These are phyloP conservation scores for Scartelaos histophorus DNA, from an alignment of 2,113 vertebrate species.

Conservation along the genomic window DNA sequence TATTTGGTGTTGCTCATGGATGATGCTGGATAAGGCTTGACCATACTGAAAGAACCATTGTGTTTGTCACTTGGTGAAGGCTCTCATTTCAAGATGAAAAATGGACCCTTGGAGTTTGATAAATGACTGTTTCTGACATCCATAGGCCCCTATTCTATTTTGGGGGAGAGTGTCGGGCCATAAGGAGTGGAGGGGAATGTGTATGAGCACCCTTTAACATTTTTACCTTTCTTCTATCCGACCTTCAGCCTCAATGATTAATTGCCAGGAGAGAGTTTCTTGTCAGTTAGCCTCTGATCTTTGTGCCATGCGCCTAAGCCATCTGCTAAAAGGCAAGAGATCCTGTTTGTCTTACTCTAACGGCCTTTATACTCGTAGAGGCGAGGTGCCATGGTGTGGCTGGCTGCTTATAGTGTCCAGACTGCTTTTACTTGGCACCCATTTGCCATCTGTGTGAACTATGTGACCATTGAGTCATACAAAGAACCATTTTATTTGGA, in stretches of 20 bases:
- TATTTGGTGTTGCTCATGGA: slow-evolving; percentile 57
- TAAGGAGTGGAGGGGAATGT: slow-evolving; percentile 65
- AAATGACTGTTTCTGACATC: slow-evolving; percentile 84
- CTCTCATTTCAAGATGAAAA: slow-evolving; percentile 83
- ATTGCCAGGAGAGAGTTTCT: slow-evolving; percentile 82
- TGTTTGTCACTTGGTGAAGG: slow-evolving; percentile 80
- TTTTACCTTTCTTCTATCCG: slow-evolving; percentile 79
- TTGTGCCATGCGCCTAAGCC: slow-evolving; percentile 77
- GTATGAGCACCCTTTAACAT: slow-evolving; percentile 74
- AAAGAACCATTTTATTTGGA: slow-evolving; percentile 29
- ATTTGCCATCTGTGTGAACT: slow-evolving; percentile 72
- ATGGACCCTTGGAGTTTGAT: slow-evolving; percentile 81
- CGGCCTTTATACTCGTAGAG: slow-evolving; percentile 71
- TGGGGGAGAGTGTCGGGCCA: slow-evolving; percentile 65
- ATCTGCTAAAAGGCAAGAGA: slow-evolving; percentile 80
- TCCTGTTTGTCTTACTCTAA: slow-evolving; percentile 67
- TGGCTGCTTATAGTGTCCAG: slow-evolving; percentile 53
- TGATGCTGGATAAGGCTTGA: slow-evolving; percentile 53
- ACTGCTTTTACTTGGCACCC: slow-evolving; percentile 42
- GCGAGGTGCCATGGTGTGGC: slow-evolving; percentile 49
- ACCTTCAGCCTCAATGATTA: slow-evolving; percentile 86
- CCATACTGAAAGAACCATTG: slow-evolving; percentile 80
- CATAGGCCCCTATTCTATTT: slow-evolving; percentile 81
- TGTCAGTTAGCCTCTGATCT: slow-evolving; percentile 87
- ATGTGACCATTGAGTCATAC: slow-evolving; percentile 25